Percentiles rank a stretch among this genome's conserved stretches.
These are phyloP conservation scores for Acromyrmex charruanus DNA, from an alignment of 1,140 invertebrate genomes.

Conservation along the genomic window DNA sequence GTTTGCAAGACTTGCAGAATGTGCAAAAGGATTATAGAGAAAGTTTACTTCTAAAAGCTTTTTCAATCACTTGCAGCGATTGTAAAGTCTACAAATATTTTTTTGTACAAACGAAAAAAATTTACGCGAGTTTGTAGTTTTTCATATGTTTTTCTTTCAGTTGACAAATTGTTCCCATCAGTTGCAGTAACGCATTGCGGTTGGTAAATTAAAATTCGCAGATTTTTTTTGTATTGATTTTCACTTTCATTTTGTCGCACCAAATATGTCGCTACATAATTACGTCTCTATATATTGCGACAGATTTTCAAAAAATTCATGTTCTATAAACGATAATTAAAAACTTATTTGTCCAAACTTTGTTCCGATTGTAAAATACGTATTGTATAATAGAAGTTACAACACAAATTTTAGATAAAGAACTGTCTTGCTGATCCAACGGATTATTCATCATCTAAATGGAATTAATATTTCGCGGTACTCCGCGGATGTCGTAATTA, in stretches of 20 bases:
- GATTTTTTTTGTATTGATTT: not conserved
- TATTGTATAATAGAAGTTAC: not conserved
- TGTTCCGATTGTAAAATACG: not conserved
- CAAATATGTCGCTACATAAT: not conserved
- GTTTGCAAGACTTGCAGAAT: not conserved
- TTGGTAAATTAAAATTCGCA: conserved; percentile 15
- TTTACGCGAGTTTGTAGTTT: not conserved
- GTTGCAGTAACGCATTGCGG: not conserved
- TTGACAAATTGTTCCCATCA: conserved; percentile 28
- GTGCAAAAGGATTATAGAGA: not conserved
- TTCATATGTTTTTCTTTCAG: not conserved
- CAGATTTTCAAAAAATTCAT: not conserved
- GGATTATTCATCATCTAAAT: not conserved
- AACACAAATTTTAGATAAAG: not conserved
- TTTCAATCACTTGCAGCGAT: not conserved
- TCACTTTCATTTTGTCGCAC: not conserved
- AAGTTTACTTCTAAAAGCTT: not conserved
- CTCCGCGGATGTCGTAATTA: conserved; percentile 2
- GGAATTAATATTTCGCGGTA: conserved; percentile 11
- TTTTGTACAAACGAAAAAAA: not conserved
- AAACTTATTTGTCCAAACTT: not conserved
- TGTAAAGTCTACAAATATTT: not conserved
- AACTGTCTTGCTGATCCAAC: not conserved
- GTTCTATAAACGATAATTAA: not conserved
- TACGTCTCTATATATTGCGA: not conserved